Evolutionary conservation across 2,888 invertebrate species (phyloP).

Genomic region (Conops quadrifasciatus): DNA sequence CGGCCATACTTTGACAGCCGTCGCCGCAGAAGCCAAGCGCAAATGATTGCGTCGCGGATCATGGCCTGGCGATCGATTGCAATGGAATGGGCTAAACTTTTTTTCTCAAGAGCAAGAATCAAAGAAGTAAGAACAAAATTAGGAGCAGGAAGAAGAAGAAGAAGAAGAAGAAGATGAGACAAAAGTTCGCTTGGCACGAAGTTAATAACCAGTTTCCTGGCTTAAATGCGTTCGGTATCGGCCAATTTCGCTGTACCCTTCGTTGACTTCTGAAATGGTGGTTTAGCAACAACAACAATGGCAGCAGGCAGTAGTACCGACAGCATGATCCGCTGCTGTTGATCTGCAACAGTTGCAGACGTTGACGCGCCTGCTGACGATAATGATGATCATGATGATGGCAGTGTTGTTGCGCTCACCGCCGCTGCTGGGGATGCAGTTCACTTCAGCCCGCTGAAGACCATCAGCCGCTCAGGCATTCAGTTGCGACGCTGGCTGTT

Average conservation of each 20-base stretch:
- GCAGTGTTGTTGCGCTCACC: constrained; percentile 14
- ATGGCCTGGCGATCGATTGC: constrained; percentile 30
- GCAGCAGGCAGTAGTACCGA: constrained; percentile 1
- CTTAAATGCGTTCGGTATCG: constrained; percentile 25
- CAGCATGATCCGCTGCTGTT: constrained; percentile 10
- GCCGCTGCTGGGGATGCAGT: constrained; percentile 21
- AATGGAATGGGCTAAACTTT: constrained; percentile 19
- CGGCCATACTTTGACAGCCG: constrained; percentile 26
- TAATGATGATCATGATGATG: constrained; percentile 1
- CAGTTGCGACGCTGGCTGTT: constrained; percentile 3
- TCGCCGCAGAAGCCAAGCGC: constrained; percentile 12
- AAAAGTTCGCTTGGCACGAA: constrained; percentile 50
- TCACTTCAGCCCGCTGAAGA: not conserved
- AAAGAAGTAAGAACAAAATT: constrained; percentile 25
- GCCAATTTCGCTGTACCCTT: constrained; percentile 33
- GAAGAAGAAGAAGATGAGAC: constrained; percentile 37
- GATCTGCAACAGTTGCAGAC: constrained; percentile 35
- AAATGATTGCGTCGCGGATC: constrained; percentile 17
- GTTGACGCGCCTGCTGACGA: constrained; percentile 19
- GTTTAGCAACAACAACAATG: constrained; percentile 9
- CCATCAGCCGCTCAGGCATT: constrained; percentile 4
- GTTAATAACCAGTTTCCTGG: constrained; percentile 58
- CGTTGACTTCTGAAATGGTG: constrained; percentile 34
- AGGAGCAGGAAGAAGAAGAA: constrained; percentile 20
- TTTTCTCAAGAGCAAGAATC: constrained; percentile 36